Percentiles rank a stretch among this genome's conserved stretches.
phyloP scores from a whole-genome alignment of 2,888 invertebrate species.

The Drosophila helvetica region DNA sequence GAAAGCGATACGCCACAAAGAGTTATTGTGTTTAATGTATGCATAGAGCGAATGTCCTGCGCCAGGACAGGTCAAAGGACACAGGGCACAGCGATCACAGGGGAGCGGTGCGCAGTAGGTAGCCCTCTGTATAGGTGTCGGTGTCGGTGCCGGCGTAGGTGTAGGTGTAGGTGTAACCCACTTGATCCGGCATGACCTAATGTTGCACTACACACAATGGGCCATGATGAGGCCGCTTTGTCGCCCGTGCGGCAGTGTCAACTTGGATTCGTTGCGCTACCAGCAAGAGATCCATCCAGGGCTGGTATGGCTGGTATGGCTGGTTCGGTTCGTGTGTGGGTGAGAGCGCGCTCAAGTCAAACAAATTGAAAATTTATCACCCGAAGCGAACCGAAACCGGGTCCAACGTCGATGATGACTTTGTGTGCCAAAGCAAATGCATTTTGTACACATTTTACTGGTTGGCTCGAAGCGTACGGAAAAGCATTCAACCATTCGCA shows the following conservation, averaged over 20 bases:
- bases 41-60: conserved; percentile 41
- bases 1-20: conserved; percentile 51
- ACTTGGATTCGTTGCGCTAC: conserved; percentile 69
- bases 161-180: conserved; percentile 22
- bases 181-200: conserved; percentile 73
- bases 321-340: conserved; percentile 48
- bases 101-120: conserved; percentile 26
- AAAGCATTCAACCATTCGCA: conserved; percentile 68
- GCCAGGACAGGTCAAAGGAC: conserved; percentile 10
- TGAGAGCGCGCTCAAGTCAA: conserved; percentile 66
- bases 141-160: conserved; percentile 27
- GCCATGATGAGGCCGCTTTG: conserved; percentile 56
- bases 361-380: conserved; percentile 78
- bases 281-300: conserved; percentile 46
- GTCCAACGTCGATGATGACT: conserved; percentile 61
- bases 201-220: conserved; percentile 77
- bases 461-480: not conserved
- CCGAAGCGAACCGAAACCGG: conserved; percentile 38
- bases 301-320: conserved; percentile 21
- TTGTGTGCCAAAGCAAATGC: conserved; percentile 68
- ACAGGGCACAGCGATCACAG: not conserved
- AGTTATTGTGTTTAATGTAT: conserved; percentile 76
- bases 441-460: conserved; percentile 64
- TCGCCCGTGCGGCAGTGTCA: conserved; percentile 63
- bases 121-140: conserved; percentile 4